These are phyloP conservation scores for Nothoprocta pentlandii DNA, from an alignment of 2,113 vertebrate genomes.

Conservation along the genomic window DNA sequence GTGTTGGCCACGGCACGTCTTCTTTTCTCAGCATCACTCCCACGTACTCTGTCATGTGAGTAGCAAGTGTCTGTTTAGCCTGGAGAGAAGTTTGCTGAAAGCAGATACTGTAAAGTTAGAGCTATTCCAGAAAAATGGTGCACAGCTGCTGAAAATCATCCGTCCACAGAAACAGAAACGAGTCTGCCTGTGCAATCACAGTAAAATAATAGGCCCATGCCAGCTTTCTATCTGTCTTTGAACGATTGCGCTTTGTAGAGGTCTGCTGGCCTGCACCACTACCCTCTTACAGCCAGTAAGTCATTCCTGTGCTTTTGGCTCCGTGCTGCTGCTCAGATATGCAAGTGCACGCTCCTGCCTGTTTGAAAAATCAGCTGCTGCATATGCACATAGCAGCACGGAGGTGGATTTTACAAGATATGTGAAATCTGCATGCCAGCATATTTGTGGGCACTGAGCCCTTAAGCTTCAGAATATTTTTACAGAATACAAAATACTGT, in stretches of 20 bases:
- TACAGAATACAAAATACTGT: conserved; percentile 12
- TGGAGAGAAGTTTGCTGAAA: conserved; percentile 65
- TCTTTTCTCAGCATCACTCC: conserved; percentile 70
- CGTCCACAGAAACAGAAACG: conserved; percentile 18
- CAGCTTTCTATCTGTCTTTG: conserved; percentile 7
- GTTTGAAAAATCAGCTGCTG: conserved; percentile 18
- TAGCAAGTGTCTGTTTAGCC: conserved; percentile 69
- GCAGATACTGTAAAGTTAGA: conserved; percentile 58
- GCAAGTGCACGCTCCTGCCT: not conserved
- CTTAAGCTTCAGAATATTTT: conserved; percentile 62
- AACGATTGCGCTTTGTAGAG: not conserved
- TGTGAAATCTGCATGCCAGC: conserved; percentile 12
- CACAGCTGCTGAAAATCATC: not conserved
- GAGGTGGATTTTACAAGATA: conserved; percentile 18
- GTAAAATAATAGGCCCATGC: not conserved
- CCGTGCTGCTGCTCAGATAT: not conserved
- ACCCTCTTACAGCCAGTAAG: conserved; percentile 1
- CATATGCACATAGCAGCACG: not conserved
- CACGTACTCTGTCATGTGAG: conserved; percentile 4
- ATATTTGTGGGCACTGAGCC: conserved; percentile 56
- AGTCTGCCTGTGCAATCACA: conserved; percentile 8
- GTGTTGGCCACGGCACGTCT: conserved; percentile 57
- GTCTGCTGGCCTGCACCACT: conserved; percentile 18
- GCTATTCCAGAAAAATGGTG: not conserved
- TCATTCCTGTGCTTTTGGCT: conserved; percentile 20